Base-by-base conservation (phyloP, 1,140 invertebrate genomes). In the Bombus impatiens region DNA sequence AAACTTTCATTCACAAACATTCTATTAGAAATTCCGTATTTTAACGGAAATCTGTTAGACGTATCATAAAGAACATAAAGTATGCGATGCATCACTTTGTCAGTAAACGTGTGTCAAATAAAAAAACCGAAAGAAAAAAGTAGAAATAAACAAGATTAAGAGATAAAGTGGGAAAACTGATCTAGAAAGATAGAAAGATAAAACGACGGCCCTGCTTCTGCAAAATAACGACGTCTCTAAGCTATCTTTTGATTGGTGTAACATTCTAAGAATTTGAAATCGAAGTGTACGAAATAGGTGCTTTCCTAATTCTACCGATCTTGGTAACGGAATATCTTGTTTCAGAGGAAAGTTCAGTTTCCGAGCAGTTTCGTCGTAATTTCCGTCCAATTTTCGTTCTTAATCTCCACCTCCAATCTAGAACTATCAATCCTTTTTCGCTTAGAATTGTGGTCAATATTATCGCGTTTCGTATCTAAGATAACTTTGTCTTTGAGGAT, bases 211-310 rank as follows among this genome's bases (percentile, higher is more conserved):
- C 15, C 35, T 40, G 28, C 79, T 72, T 79, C 68, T 32, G 15
- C 10, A 35, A 80, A 80, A 78, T 44, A 22, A 57, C 18, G n/a
- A 79, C 67, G 53, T 75, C 76, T n/a, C 22, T 13, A 32, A 40
- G 67, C 10, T 59, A 32, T 25, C 82, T 71, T 78, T 37, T n/a
- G 67, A 79, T 84, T 59, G 47, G 22, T 37, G 25, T 22, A 76
- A 71, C 47, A 40, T 5, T 47, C n/a, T 12, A 79, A 59, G 76
- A 84, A 71, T 44, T 78, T 37, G n/a, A 78, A 79, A 84, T 84
- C 42, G 42, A 78, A 84, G 59, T 22, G 47, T 35, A 37, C 65
- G 53, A 44, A 18, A 47, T 47, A 47, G 5, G 15, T 18, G 47
- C 15, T 47, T 18, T 10, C 10, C 18, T 37, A 53, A 78, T 37